Evolutionary conservation across 2,888 invertebrate genomes (phyloP), one percentile per base, ranked within the genome.

Genomic region (Pachycephus smyrnensis): DNA sequence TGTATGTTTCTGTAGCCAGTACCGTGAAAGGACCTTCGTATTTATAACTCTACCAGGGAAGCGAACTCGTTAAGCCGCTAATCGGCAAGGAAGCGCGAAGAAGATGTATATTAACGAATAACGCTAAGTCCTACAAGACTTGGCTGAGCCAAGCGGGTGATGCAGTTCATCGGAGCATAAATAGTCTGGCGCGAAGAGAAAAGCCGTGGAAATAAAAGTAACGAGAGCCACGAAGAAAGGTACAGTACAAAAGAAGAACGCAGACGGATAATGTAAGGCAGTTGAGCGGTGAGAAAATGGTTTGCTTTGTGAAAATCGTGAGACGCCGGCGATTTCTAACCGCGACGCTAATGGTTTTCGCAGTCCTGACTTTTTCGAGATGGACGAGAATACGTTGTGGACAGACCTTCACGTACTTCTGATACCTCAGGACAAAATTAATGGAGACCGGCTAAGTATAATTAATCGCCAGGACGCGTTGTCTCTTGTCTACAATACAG

Each of bases 81-180:
- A 55, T 55, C 40, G 40, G 23, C 23, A 55, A 55, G 40, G 40
- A 55, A 55, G 23, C 40, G 40, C 40, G 40, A 55, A 55, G 40
- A 55, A 23, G 40, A 15, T 55, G 40, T 55, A 55, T 55, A 55
- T 55, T 55, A 55, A 55, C 40, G 40, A 55, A 55, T 55, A 55
- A 23, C 23, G 40, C 40, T 2, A 9, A 55, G 40, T 55, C 23
- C 40, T 15, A 55, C 40, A 6, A 55, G 71, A 32, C 71, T 55
- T 23, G 40, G 23, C 23, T 23, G 15, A 55, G 40, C 23, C 0
- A 6, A 55, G 40, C 83, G 82, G 83, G 82, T 84, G 86, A 87
- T 86, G 84, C 86, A 87, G 86, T 86, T 86, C 86, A 88, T 86
- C 85, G 87, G 84, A 87, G 87, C 88, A 87, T 88, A 86, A 89